Evolutionary conservation across 2,797 vertebrate genomes (phyloP), one percentile per base, ranked within the genome.

Genomic region (Chaetophractus vellerosus): DNA sequence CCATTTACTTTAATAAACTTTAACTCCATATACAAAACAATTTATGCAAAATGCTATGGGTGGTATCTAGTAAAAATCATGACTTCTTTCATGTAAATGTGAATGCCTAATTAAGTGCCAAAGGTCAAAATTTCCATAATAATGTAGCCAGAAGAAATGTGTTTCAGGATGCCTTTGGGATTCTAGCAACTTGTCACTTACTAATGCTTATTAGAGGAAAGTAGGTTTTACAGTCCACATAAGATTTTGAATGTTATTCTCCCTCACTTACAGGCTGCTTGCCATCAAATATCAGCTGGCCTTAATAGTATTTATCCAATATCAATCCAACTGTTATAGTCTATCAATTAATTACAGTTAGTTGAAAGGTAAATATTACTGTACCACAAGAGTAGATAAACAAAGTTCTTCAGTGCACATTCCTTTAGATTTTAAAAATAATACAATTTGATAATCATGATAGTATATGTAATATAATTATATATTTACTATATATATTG

Each of bases 121-220:
- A 85, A 98, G 95, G 66, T 97, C 96, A 98, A 97, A 95, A 97
- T 98, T 97, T 98, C 86, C 96, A 95, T 97, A 98, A 97, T 96
- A 92, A 96, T 95, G 74, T 78, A 98, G 94, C 57, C 89, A 95
- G 96, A 97, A 94, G 48, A 96, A 98, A 97, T 96, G 66, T 96
- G 85, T 95, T 97, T 45, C 86, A 93, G 21, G 61, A 93, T 97
- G 96, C 96, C 96, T 95, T 0, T 89, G 97, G 88, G 96, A 98
- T 89, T 96, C 79, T 92, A 83, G 72, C 72, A 88, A 31, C 79
- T 97, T 96, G 88, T 97, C 90, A 97, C 75, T 45, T 89, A 96
- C 96, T 98, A 98, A 97, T 96, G 82, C 57, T 63, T 41, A 84
- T 95, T 97, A 96, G 48, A 89, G 63, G 86, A 97, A 96, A 97